Conservation (phyloP, 2,888 invertebrate genomes). For the Tuberolachnus salignus region DNA sequence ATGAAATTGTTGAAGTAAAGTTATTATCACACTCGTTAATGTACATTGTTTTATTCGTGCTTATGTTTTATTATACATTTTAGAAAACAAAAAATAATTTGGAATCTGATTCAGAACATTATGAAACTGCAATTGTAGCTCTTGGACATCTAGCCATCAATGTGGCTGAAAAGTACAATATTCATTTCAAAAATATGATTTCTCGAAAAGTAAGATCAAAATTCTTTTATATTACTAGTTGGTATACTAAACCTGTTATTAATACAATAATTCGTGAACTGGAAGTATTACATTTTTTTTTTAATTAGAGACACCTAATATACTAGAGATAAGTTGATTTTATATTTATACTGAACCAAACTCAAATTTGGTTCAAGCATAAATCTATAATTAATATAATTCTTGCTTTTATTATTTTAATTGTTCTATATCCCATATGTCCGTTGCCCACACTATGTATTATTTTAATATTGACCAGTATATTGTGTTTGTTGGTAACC, state of each 20-base stretch:
- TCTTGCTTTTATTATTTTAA: no score
- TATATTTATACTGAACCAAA: no score
- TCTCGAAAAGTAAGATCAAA: conserved; percentile 76
- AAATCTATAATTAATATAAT: no score
- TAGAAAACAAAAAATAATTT: conserved; percentile 75
- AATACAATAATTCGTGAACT: no score
- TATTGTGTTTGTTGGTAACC: no score
- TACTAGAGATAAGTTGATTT: no score
- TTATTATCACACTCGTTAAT: not conserved
- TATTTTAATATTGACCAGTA: no score
- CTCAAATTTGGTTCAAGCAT: no score
- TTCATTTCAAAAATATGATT: conserved; percentile 91
- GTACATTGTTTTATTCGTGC: not conserved
- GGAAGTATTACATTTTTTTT: no score
- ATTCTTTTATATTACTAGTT: not conserved
- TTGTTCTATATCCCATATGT: no score
- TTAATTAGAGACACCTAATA: no score
- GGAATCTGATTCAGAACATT: conserved; percentile 76
- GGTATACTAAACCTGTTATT: not conserved
- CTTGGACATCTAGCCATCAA: conserved; percentile 93
- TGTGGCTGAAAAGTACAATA: conserved; percentile 86
- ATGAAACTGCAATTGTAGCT: conserved; percentile 91
- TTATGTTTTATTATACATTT: conserved; percentile 51
- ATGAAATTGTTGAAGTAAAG: conserved; percentile 75
- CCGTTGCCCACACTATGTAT: no score